Percentiles rank a stretch among this genome's conserved stretches.
phyloP scores from a whole-genome alignment of 2,797 vertebrate genomes.

The Brotula barbata region DNA sequence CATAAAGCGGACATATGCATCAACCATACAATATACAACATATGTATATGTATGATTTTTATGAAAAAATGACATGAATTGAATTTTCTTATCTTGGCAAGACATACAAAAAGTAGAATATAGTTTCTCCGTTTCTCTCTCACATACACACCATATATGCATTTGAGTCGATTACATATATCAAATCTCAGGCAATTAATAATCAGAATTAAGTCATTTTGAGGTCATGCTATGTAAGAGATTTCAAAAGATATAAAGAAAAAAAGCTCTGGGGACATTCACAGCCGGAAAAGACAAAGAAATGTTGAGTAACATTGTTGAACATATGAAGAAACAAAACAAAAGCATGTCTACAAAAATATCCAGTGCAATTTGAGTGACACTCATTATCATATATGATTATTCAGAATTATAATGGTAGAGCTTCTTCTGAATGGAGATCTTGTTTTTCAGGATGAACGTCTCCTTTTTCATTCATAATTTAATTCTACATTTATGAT shows the following conservation, averaged over 20 bases:
- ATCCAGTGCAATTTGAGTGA: constrained; percentile 21
- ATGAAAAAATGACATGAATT: constrained; percentile 29
- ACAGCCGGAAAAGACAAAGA: constrained; percentile 27
- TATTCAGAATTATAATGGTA: no score
- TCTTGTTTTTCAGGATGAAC: constrained; percentile 1
- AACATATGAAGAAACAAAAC: constrained; percentile 48
- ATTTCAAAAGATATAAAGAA: constrained; percentile 36
- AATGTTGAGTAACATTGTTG: constrained; percentile 13
- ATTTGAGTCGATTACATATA: constrained; percentile 13
- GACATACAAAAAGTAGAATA: constrained; percentile 4
- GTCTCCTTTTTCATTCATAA: not conserved
- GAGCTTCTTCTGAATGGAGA: not conserved
- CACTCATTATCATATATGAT: no score
- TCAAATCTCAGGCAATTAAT: constrained; percentile 38
- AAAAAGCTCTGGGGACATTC: constrained; percentile 33
- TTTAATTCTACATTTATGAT: no score
- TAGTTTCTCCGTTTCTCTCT: no score
- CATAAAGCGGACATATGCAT: constrained; percentile 11
- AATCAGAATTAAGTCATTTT: constrained; percentile 17
- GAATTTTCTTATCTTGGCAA: constrained; percentile 13
- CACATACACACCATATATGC: constrained; percentile 8
- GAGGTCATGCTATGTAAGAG: constrained; percentile 38
- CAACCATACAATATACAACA: constrained; percentile 25
- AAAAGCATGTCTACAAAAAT: constrained; percentile 50
- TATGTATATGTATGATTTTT: constrained; percentile 16